phyloP scores from a whole-genome alignment of 2,797 vertebrate species.

The Acanthurus lineatus region DNA sequence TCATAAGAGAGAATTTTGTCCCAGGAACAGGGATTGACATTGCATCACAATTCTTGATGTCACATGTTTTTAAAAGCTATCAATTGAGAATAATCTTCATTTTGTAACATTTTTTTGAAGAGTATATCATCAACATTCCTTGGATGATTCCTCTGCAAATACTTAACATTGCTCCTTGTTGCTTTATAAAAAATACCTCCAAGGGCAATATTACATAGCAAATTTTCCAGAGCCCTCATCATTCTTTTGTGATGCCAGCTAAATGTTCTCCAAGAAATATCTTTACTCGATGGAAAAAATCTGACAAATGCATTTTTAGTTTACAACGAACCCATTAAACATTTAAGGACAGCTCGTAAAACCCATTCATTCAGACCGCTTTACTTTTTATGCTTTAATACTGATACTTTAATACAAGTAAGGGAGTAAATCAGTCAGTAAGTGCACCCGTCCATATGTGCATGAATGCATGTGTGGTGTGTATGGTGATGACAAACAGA shows the following conservation, averaged over 20 bases:
- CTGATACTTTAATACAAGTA: too few relatives aligned
- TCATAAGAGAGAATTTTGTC: not conserved
- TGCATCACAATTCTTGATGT: not conserved
- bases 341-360: not conserved
- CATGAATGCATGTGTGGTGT: not conserved
- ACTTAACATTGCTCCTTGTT: not conserved
- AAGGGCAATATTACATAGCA: not conserved
- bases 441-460: not conserved
- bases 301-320: not conserved
- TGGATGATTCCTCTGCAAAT: not conserved
- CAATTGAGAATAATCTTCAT: not conserved
- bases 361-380: not conserved
- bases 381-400: conserved; percentile 1
- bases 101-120: not conserved
- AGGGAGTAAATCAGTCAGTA: too few relatives aligned
- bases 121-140: not conserved
- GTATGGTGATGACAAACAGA: conserved; percentile 53
- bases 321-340: not conserved
- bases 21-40: not conserved
- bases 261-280: not conserved
- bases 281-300: not conserved
- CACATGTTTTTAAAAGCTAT: not conserved
- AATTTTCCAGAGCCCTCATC: not conserved
- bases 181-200: conserved; percentile 1
- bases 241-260: not conserved